A percentile compares a stretch with the other conserved stretches of the same genome.
Conservation (phyloP, 2,113 vertebrate genomes). For the Toxotes chatareus region DNA sequence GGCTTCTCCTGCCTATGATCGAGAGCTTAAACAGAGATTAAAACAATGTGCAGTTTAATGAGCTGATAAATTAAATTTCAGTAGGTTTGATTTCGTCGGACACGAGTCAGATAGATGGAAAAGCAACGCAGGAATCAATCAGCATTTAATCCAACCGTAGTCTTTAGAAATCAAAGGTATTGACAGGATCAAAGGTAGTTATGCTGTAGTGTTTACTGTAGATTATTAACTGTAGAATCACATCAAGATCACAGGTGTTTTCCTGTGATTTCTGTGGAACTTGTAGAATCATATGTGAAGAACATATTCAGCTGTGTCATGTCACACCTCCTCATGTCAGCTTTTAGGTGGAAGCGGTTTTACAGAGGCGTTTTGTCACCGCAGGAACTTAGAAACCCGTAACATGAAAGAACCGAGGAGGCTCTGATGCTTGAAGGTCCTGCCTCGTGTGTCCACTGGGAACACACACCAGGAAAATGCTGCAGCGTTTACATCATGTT, state of each 20-base stretch:
- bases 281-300: background rate
- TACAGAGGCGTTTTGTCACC: conserved; percentile 4
- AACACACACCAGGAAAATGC: too few relatives aligned
- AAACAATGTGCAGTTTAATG: conserved; percentile 7
- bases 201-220: conserved; percentile 46
- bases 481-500: too few relatives aligned
- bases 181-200: conserved; percentile 9
- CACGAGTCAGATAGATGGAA: background rate
- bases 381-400: background rate
- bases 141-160: conserved; percentile 16
- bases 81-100: conserved; percentile 17
- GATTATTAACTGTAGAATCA: conserved; percentile 45
- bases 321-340: background rate
- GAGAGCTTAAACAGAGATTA: conserved; percentile 19
- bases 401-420: background rate
- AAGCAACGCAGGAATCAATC: conserved; percentile 30
- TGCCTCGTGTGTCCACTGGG: background rate
- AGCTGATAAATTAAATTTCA: background rate
- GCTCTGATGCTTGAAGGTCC: background rate
- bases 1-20: conserved; percentile 20
- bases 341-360: background rate
- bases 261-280: conserved; percentile 17
- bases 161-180: conserved; percentile 23
- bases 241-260: conserved; percentile 1
- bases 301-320: conserved; percentile 30